Base-by-base conservation (phyloP, 1,140 invertebrate genomes). In the Meloidogyne exigua region DNA sequence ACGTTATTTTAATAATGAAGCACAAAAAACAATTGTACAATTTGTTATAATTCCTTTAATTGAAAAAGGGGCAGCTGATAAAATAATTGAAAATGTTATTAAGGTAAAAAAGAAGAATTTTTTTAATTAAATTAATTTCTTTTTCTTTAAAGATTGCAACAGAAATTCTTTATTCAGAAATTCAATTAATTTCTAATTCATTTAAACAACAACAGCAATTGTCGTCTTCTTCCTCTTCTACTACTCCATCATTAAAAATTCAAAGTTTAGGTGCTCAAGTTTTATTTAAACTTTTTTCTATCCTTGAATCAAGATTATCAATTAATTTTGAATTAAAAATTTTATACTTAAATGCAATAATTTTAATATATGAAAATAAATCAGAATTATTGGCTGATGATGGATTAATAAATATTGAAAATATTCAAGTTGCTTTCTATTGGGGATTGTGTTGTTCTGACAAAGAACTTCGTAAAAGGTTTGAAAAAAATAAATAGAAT, bases 371-470 rank as follows among this genome's bases (percentile, higher is more conserved):
- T 68, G 77, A 79, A 63, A 32, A 80, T 21, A 15, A 62, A 67
- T 36, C 49, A 0, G 4, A 7, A 7, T 62, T 75, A 76, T 39
- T 79, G 23, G 23, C n/a, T 26, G 32, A 39, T 0, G 32, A 7
- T 12, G 49, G n/a, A 39, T 28, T 79, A n/a, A n/a, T n/a, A 36
- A 68, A 49, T 49, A 57, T 57, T 57, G 57, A 57, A 23, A 66
- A 65, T 64, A 62, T 73, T 32, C 39, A 79, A 25, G n/a, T 79
- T n/a, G 78, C 79, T 10, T 79, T 79, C 36, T 69, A 68, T 64
- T 79, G 77, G 77, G 77, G 77, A 11, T 15, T 79, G 0, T 78
- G 64, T 66, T 79, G 68, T 57, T 13, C 65, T n/a, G 79, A 79
- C 28, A 68, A 28, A n/a, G 74, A 42, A 28, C 11, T 69, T 26